Evolutionary conservation across 2,888 invertebrate genomes (phyloP), one percentile per base, ranked within the genome.

Genomic region (Drosophila bunnanda): DNA sequence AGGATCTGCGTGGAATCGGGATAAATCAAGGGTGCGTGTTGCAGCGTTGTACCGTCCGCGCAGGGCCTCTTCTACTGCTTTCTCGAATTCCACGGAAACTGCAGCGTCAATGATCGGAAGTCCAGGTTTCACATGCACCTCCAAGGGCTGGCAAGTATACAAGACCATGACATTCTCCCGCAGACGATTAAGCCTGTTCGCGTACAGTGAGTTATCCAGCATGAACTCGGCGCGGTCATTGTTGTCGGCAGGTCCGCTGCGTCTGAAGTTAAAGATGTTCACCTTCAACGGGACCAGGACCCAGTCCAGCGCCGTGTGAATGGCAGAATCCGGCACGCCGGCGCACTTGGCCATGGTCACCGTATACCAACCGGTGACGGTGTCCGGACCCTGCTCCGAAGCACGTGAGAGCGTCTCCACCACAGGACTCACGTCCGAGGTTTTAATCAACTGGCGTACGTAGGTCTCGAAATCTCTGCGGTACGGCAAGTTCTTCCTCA

Each of bases 351-450:
- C 17, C 2, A 80, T 39, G 13, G 5, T 32, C 1, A 81, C 75
- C 1, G 79, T 76, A 7, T 54, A 67, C 80, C 80, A 81, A 25
- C 75, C 76, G 12, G 74, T 77, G 4, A 69, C 55, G 9, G 46
- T 71, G 22, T 50, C 36, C 25, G 60, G 15, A n/a, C 50, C 32
- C 1, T 34, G 12, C 10, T 46, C 46, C 50, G 38, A 32, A 2
- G 13, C 32, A 20, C 9, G 30, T 4, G 59, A 59, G 17, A 64
- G 41, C 12, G 48, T 50, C 9, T 77, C 78, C 32, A 77, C 44
- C 15, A 73, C 12, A 8, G 28, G 46, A 1, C 38, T 44, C 43
- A 77, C 28, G 13, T 65, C 36, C 2, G 15, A 8, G 5, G 68
- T 54, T 8, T 20, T 61, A 3, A 73, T 41, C 4, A 61, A 5